Conservation (phyloP, 1,140 invertebrate species). For the Caenorhabditis tropicalis region DNA sequence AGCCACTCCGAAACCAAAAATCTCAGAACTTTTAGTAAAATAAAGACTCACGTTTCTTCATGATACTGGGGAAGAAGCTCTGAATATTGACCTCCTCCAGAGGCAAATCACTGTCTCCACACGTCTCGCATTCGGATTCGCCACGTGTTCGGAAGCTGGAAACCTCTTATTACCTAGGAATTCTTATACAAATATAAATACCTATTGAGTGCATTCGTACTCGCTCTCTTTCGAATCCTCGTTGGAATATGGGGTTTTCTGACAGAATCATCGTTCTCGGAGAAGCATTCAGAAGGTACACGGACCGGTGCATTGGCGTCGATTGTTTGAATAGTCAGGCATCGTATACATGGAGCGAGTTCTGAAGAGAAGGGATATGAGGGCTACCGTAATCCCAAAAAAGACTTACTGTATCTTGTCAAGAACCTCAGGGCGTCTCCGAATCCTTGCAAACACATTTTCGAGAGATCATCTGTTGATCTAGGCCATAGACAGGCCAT, state of each 20-base stretch:
- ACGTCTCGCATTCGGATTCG: constrained; percentile 68
- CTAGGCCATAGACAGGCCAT: constrained; percentile 91
- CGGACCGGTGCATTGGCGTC: constrained; percentile 14
- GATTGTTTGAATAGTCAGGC: constrained; percentile 65
- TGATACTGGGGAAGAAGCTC: constrained; percentile 28
- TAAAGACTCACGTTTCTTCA: constrained; percentile 39
- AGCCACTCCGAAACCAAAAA: too few relatives aligned
- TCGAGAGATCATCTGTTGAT: constrained; percentile 85
- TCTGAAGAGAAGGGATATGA: constrained; percentile 56
- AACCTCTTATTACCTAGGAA: not conserved
- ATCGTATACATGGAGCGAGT: constrained; percentile 66
- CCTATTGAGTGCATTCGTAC: constrained; percentile 8
- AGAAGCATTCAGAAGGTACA: not conserved
- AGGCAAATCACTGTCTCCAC: constrained; percentile 58
- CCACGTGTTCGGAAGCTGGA: constrained; percentile 50
- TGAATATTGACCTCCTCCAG: constrained; percentile 47
- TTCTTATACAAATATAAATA: constrained; percentile 14
- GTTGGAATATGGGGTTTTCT: not conserved
- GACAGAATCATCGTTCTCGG: not conserved
- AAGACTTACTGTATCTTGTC: constrained; percentile 80
- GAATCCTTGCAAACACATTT: constrained; percentile 96
- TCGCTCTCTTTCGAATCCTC: not conserved
- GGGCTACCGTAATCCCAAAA: not conserved
- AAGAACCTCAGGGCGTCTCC: constrained; percentile 92
- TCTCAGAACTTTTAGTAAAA: too few relatives aligned